Base-by-base conservation (phyloP, 2,113 vertebrate species). In the Actinemys pallida region DNA sequence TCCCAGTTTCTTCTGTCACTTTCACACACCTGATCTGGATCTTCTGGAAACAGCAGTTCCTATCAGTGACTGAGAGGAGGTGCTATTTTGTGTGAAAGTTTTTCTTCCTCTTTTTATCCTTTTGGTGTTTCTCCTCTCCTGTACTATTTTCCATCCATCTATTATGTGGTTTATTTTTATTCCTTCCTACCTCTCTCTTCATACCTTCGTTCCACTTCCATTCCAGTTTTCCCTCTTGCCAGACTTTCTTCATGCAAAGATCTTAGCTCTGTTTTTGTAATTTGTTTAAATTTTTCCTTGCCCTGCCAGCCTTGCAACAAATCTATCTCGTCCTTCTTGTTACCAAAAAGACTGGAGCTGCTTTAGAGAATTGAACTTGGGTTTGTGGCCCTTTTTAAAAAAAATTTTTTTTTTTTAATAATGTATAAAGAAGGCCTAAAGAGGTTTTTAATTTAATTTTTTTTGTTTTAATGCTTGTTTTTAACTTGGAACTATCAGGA, bases 281-380 rank as follows among this genome's bases (percentile, higher is more conserved):
- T 76, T 47, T 87, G 2, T 16, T 24, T 25, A 49, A 75, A 49
- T 3, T 29, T 79, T 50, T 50, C 12, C 27, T 50, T 83, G 6
- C 19, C 25, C 49, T 19, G 2, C 14, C 25, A 53, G 9, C 19
- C 10, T 27, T 56, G 39, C 1, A 11, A 45, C 5, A 42, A 1
- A 24, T 50, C 9, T 92, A 5, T 72, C 27, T 10, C 1, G 0
- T 78, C 27, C 45, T 84, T 42, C 69, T 14, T 8, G 29, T 35
- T 81, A 80, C 25, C 1, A 10, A 57, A 39, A 69, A 83, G n/a
- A n/a, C 83, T 25, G 45, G 17, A 79, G 3, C 10, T 62, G 22
- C 65, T 81, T n/a, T 54, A 72, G 78, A 83, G 86, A 80, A 50
- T 59, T 50, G 3, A 4, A 89, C 17, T 35, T 87, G n/a, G 1